Base-by-base conservation (phyloP, 1,140 invertebrate species). In the Sycophaga agraensis region DNA sequence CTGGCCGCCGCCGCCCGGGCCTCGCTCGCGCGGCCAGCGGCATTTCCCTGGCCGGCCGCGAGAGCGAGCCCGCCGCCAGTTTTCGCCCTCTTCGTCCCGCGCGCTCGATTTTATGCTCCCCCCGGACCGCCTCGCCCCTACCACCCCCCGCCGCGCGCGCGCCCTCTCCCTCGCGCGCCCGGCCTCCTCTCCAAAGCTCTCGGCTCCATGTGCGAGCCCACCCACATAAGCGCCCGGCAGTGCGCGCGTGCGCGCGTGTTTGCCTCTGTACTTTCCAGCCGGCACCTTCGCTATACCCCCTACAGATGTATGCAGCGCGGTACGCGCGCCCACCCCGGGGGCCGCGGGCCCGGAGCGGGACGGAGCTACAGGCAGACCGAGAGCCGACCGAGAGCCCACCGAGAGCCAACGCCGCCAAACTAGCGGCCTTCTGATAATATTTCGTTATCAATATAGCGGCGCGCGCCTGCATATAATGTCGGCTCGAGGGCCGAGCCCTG, bases 1-100 rank as follows among this genome's bases (percentile, higher is more conserved):
- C 28, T 11, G 5, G 66, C 66, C 68, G 65, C 68, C 68, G 56
- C 62, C 65, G 64, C 66, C 67, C 66, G 68, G 64, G 63, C 66
- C 68, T 39, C n/a, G 28, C 28, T 31, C 28, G 16, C n/a, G 16
- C n/a, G n/a, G n/a, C n/a, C n/a, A n/a, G n/a, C n/a, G n/a, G 43
- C 17, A 57, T 45, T 37, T 57, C 51, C 28, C 19, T 39, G 40
- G 19, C 39, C 28, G 24, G 7, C 26, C 16, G 50, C 22, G 37
- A 4, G 24, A 49, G n/a, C 14, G 56, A 50, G 7, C 28, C 28
- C 28, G 46, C 16, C 16, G 45, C 37, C n/a, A 37, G 56, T 54
- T 61, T 54, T 48, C 37, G 49, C 59, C 50, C 60, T 68, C 56
- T 59, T 55, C 51, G 59, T 48, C 55, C 42, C 54, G 28, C 58